Conservation (phyloP, 2,113 vertebrate species). For the Gymnobelideus leadbeateri region DNA sequence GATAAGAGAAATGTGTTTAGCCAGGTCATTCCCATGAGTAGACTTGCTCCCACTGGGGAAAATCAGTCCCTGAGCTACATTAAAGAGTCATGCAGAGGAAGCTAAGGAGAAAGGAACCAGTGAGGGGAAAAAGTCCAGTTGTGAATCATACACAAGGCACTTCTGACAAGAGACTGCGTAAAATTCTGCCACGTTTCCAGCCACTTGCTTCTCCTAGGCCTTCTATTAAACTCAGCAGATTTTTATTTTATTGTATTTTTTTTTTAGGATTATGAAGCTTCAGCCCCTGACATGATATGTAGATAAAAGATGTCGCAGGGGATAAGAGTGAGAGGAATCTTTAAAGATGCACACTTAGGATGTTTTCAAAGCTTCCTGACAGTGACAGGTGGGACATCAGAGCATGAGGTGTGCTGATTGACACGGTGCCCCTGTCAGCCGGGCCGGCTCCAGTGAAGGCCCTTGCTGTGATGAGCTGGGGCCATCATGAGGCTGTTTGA, state of each 20-base stretch:
- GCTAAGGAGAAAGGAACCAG: conserved; percentile 22
- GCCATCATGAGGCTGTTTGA: conserved; percentile 78
- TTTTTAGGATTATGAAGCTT: conserved; percentile 52
- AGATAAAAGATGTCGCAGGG: conserved; percentile 64
- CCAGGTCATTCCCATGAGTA: conserved; percentile 35
- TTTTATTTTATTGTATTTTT: conserved; percentile 45
- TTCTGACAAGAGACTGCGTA: not conserved
- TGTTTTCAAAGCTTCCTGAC: conserved; percentile 59
- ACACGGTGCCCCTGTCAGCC: conserved; percentile 44
- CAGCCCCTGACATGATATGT: conserved; percentile 47
- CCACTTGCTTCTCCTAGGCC: not conserved
- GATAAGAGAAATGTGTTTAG: conserved; percentile 4
- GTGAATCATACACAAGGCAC: not conserved
- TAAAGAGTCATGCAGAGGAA: conserved; percentile 8
- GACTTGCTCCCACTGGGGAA: conserved; percentile 13
- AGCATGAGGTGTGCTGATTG: conserved; percentile 30
- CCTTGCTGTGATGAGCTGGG: conserved; percentile 67
- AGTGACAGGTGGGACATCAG: conserved; percentile 23
- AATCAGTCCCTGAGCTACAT: conserved; percentile 52
- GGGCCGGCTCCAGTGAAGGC: conserved; percentile 38
- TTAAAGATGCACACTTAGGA: conserved; percentile 59
- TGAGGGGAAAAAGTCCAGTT: conserved; percentile 3
- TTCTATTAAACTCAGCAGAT: conserved; percentile 33
- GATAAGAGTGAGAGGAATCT: conserved; percentile 66
- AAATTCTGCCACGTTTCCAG: conserved; percentile 54